Base-by-base conservation (phyloP, 2,888 invertebrate species). In the Esperia sulphurella region DNA sequence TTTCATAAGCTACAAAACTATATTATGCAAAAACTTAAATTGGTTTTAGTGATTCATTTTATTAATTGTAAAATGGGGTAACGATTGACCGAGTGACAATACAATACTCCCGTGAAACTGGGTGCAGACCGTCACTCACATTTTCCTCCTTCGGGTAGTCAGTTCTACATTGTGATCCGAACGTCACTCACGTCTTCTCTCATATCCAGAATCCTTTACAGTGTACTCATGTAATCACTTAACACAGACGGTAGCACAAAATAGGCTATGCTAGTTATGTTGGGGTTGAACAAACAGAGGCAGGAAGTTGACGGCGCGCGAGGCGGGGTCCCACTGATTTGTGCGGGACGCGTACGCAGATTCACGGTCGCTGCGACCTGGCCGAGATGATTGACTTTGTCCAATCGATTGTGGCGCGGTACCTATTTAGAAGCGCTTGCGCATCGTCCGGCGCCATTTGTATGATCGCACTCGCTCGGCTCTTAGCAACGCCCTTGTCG, bases 331-430 rank as follows among this genome's bases (percentile, higher is more conserved):
- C 74, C 78, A 79, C 80, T 79, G 79, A 61, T 56, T 63, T 55
- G 65, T 60, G 68, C 75, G 72, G 79, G 79, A 74, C 66, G 70
- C 66, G 62, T 54, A 48, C 56, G 52, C 69, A 73, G 72, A 83
- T 86, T 88, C 88, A 89, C 87, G 89, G 88, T 84, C 87, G 83
- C 73, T 54, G 69, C 80, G 82, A 83, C 81, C 82, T 79, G 79
- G 72, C 73, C 70, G 78, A 75, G 70, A 83, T 83, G 85, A 87
- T 86, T 83, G 79, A 84, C 80, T 85, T 70, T 79, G 79, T 77
- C 84, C 84, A 84, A 86, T 86, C 83, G 87, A 85, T 82, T 79
- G 75, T 75, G 61, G 51, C 55, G 60, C 69, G 57, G 74, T 71
- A 70, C 74, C 79, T 76, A 81, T 79, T 78, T 71, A 75, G 73